Base-by-base conservation (phyloP, 2,113 vertebrate genomes). In the Dendrocopos noguchii region DNA sequence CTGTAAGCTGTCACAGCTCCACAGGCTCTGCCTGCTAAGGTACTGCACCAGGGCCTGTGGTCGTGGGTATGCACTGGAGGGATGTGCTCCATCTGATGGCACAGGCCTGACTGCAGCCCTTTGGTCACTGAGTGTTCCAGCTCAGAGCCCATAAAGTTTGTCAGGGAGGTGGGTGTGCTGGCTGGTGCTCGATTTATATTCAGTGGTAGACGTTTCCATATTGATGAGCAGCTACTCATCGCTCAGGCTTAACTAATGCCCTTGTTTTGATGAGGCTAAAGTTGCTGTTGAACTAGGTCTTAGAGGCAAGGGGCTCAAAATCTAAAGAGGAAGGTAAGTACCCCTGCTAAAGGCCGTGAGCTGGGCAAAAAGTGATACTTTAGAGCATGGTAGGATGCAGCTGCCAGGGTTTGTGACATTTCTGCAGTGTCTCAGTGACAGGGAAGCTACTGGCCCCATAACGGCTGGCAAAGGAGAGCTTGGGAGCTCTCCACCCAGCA, bases 291-390 rank as follows among this genome's bases (percentile, higher is more conserved):
- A 42, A 12, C 28, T 29, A 27, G 17, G 24, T 74, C 8, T 7
- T 21, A 9, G 53, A 50, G 25, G 4, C 0, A 1, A 24, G 47
- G 12, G 55, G 5, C 12, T 44, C 42, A 16, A 20, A 47, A 85
- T n/a, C 12, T 22, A n/a, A 53, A 27, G 1, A 3, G 17, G 31
- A 52, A 53, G 22, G 18, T 0, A 0, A 59, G 19, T 15, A 47
- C 18, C 0, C 0, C 3, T 2, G 7, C 14, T 25, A 50, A 25
- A 82, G 27, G 29, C 8, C 6, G 2, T 0, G 0, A 10, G 6
- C 74, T 29, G 16, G n/a, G 46, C 18, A 28, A 34, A 55, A 80
- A 8, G 21, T 71, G 72, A 42, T 46, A 12, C 89, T 91, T 85
- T 44, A 22, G 76, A 74, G 68, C 36, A 3, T 6, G 29, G 55